These are phyloP conservation scores for Tetraneura akinire DNA, from an alignment of 1,140 invertebrate species.

Conservation along the genomic window DNA sequence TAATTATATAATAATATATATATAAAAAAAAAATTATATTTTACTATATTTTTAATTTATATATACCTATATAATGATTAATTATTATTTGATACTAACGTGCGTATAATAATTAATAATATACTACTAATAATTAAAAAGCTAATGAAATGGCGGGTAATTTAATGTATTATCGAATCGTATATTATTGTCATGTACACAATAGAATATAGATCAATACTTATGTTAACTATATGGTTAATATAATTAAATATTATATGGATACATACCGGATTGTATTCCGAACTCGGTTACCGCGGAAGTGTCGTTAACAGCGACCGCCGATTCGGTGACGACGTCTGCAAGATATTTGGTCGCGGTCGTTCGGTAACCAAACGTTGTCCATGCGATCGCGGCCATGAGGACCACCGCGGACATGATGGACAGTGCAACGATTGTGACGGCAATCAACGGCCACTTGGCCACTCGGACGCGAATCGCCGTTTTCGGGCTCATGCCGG, in stretches of 20 bases:
- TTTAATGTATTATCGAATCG: no score
- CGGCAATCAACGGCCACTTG: slow-evolving; percentile 21
- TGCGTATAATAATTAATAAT: no score
- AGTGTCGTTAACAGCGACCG: neutral
- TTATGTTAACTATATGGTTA: no score
- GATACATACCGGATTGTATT: slow-evolving; percentile 7
- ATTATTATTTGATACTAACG: no score
- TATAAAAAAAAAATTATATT: no score
- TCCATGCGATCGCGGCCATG: slow-evolving; percentile 25
- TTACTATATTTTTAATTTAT: no score
- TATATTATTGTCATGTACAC: neutral
- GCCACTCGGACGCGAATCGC: neutral
- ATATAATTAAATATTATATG: no score
- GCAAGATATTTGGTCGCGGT: neutral
- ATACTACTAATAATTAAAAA: no score
- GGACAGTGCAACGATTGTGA: neutral
- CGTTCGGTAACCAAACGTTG: neutral
- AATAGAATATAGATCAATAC: neutral
- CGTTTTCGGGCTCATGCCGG: neutral
- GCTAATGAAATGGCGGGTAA: no score
- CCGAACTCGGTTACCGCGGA: neutral
- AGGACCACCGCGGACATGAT: neutral
- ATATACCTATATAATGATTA: no score
- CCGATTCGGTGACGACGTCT: neutral
- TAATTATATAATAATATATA: no score